Base-by-base conservation (phyloP, 1,140 invertebrate species). In the Diachasmimorpha longicaudata region DNA sequence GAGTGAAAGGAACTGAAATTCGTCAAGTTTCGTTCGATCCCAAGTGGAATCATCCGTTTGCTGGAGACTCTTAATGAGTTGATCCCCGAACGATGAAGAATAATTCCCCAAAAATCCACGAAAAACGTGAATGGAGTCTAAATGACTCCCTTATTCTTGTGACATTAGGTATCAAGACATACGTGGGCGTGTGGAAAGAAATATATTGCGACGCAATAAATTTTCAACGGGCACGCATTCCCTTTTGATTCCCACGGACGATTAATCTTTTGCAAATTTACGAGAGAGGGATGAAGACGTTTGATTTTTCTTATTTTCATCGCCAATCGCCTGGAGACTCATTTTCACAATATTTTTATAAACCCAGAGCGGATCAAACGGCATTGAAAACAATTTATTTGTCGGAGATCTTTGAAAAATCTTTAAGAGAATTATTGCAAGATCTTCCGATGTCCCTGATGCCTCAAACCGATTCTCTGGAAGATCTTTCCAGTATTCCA, bases 1-100 rank as follows among this genome's bases (percentile, higher is more conserved):
- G 84, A 83, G 79, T 83, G 84, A 82, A 86, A 86, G 85, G 82
- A 81, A 82, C 74, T 67, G 9, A 46, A 46, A 46, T 46, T 46
- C 44, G 44, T 46, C 44, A 46, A 46, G 10, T 11, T 11, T 1
- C 1, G 10, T 2, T 46, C n/a, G 4, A 46, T 5, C 10, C n/a
- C 46, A 70, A 76, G 21, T 68, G 58, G 31, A 63, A 25, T 8
- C n/a, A 72, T 23, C 37, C 44, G 11, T 67, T 21, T n/a, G 39
- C 48, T n/a, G 48, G 37, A 48, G n/a, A 16, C 37, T 68, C 21
- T 58, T 23, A 63, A 74, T 44, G 11, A 31, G 31, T 31, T 3
- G 31, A 31, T 31, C 31, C 31, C 31, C 31, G 31, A 31, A 31
- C 6, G 31, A 31, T 31, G 31, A 13, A 37, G 31, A 36, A n/a